Evolutionary conservation across 2,113 vertebrate species (phyloP).

Genomic region (Odontesthes bonariensis): DNA sequence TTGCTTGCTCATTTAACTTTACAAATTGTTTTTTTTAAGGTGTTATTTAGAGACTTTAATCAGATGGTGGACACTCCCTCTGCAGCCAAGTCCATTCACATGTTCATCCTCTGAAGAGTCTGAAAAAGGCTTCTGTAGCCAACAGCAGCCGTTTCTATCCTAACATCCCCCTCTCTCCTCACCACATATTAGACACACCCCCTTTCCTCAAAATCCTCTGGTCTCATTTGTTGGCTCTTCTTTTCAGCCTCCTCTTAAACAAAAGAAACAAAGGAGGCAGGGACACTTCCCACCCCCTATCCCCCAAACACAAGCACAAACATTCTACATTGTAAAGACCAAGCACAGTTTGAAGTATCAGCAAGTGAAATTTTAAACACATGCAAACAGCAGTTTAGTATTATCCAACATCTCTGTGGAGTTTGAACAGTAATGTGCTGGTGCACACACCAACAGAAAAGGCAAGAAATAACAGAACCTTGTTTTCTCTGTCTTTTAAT

Average conservation of each 20-base stretch:
- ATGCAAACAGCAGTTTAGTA: too few species aligned
- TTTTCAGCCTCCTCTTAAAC: constrained; percentile 78
- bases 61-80: constrained; percentile 49
- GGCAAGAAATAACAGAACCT: too few species aligned
- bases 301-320: background rate
- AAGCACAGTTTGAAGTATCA: background rate
- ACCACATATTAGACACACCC: constrained; percentile 26
- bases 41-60: too few species aligned
- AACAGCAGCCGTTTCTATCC: constrained; percentile 67
- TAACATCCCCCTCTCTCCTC: background rate
- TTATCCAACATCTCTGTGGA: too few species aligned
- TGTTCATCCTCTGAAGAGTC: constrained; percentile 48
- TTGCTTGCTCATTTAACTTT: too few species aligned
- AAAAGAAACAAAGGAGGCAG: constrained; percentile 80
- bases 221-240: constrained; percentile 70
- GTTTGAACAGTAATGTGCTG: background rate
- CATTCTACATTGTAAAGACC: background rate
- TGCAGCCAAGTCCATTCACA: constrained; percentile 65
- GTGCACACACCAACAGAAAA: background rate
- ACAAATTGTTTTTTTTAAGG: too few species aligned
- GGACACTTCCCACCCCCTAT: constrained; percentile 38
- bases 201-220: constrained; percentile 24
- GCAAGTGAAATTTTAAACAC: constrained; percentile 1
- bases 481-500: too few species aligned
- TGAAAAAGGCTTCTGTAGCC: constrained; percentile 22